Percentiles rank a stretch among this genome's conserved stretches.
Conservation (phyloP, 92 coral and sea anemone genomes). For the Porites cylindrica region DNA sequence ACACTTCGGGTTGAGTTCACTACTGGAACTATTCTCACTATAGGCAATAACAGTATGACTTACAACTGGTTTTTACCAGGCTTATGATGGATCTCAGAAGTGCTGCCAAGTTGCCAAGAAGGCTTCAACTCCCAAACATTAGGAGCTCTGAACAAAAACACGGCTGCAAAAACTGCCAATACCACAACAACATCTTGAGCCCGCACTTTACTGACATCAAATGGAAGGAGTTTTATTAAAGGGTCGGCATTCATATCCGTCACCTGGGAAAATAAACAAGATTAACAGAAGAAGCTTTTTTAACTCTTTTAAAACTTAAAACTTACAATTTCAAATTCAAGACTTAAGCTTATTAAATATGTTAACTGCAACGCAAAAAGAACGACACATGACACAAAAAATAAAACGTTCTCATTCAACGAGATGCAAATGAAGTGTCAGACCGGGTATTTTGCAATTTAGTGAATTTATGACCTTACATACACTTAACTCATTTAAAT, state of each 20-base stretch:
- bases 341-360: too few relatives aligned
- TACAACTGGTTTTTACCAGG: slow-evolving; percentile 57
- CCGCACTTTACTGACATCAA: slow-evolving; percentile 60
- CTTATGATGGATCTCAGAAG: background rate
- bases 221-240: slow-evolving; percentile 40
- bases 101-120: slow-evolving; percentile 81
- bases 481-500: too few relatives aligned
- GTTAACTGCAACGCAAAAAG: too few relatives aligned
- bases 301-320: too few relatives aligned
- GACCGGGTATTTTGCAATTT: too few relatives aligned
- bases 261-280: background rate
- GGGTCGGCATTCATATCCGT: slow-evolving; percentile 49
- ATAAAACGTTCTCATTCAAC: too few relatives aligned
- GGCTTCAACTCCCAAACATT: slow-evolving; percentile 88
- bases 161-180: slow-evolving; percentile 70
- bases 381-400: too few relatives aligned
- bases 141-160: slow-evolving; percentile 91
- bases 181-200: slow-evolving; percentile 87
- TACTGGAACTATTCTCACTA: background rate
- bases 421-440: too few relatives aligned
- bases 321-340: too few relatives aligned
- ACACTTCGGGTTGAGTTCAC: background rate
- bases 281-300: background rate
- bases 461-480: too few relatives aligned
- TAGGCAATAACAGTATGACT: slow-evolving; percentile 21